Conservation (phyloP, 23 tunicate species). For the Botrylloides violaceus region DNA sequence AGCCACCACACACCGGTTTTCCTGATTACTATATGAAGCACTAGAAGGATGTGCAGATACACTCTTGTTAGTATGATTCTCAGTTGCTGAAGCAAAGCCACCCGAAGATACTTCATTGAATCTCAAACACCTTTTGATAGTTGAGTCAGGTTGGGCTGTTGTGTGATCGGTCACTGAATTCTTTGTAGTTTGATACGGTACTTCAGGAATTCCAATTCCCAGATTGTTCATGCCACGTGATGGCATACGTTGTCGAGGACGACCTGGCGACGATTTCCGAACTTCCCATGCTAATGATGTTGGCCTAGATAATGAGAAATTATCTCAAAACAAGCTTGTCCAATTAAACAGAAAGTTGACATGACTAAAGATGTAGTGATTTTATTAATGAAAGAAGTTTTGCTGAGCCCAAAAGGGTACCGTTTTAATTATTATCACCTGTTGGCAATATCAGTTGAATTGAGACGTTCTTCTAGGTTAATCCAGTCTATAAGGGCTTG, state of each 20-base stretch:
- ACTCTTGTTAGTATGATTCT: not conserved
- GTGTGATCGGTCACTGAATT: not conserved
- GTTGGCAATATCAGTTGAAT: slow-evolving; percentile 67
- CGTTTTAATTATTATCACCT: too few species aligned
- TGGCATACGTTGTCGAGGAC: slow-evolving; percentile 62
- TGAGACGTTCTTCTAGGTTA: slow-evolving; percentile 67
- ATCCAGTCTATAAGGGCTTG: slow-evolving; percentile 95
- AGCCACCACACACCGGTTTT: slow-evolving; percentile 22
- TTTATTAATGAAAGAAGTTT: too few species aligned
- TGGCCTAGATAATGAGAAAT: slow-evolving; percentile 38
- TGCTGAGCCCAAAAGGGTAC: too few species aligned
- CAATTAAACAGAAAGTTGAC: too few species aligned
- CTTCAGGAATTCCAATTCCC: not conserved
- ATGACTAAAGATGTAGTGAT: too few species aligned
- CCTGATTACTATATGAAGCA: slow-evolving; percentile 2
- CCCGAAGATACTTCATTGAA: not conserved
- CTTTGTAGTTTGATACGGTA: not conserved
- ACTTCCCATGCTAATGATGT: slow-evolving; percentile 97
- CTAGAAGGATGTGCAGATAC: slow-evolving; percentile 8
- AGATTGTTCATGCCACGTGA: slow-evolving; percentile 12
- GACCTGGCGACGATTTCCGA: slow-evolving; percentile 91
- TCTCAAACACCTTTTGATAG: slow-evolving; percentile 24
- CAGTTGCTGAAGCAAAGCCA: too few species aligned
- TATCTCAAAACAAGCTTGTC: too few species aligned
- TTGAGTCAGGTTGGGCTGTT: not conserved